Percentiles rank a stretch among this genome's conserved stretches.
These are phyloP conservation scores for Eudasyphora cyanicolor DNA, from an alignment of 2,888 invertebrate genomes.

Conservation along the genomic window DNA sequence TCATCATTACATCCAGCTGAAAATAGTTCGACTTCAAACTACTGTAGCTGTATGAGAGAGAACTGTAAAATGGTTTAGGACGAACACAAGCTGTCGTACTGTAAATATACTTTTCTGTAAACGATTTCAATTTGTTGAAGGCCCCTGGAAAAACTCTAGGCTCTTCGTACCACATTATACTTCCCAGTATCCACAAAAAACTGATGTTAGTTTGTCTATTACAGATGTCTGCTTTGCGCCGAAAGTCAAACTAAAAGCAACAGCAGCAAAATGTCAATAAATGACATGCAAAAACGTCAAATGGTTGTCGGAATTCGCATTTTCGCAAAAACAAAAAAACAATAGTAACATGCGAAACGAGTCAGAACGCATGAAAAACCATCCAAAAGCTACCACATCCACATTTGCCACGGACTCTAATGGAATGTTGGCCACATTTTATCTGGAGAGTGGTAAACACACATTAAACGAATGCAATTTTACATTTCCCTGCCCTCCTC, in stretches of 20 bases:
- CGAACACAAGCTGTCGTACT: too few relatives aligned
- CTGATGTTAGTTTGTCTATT: background rate
- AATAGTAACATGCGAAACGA: constrained; percentile 21
- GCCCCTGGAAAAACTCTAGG: too few relatives aligned
- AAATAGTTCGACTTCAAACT: too few relatives aligned
- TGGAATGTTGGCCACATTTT: background rate
- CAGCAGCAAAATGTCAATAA: background rate
- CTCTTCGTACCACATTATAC: too few relatives aligned
- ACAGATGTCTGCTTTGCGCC: background rate
- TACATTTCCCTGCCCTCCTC: too few relatives aligned
- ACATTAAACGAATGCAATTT: too few relatives aligned
- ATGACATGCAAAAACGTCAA: constrained; percentile 22
- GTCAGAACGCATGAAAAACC: constrained; percentile 23
- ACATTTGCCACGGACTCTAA: background rate
- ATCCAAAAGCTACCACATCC: background rate
- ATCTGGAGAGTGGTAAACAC: background rate
- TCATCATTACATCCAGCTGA: too few relatives aligned
- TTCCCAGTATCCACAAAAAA: background rate
- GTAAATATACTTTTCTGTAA: too few relatives aligned
- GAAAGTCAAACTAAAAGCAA: background rate
- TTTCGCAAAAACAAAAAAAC: background rate
- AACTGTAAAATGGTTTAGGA: too few relatives aligned
- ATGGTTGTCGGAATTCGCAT: constrained; percentile 1
- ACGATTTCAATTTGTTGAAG: too few relatives aligned
- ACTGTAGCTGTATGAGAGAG: too few relatives aligned